Conservation (phyloP, 2,888 invertebrate genomes). For the Drosophila histrio region DNA sequence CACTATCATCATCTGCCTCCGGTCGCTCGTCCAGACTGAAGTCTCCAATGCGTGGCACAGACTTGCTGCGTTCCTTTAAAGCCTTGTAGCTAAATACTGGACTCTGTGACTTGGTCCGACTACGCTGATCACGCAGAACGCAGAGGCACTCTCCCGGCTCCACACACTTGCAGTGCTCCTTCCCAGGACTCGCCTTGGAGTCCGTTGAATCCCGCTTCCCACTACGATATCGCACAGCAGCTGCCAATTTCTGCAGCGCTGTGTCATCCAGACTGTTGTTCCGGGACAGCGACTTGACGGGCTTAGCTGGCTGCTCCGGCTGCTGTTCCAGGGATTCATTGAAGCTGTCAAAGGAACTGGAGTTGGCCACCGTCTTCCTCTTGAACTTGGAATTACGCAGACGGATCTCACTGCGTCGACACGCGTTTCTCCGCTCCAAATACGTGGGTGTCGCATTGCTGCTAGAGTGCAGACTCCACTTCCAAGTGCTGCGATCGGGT, state of each 20-base stretch:
- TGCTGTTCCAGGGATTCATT: conserved; percentile 74
- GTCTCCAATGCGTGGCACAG: conserved; percentile 82
- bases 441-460: conserved; percentile 93
- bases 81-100: conserved; percentile 72
- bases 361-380: conserved; percentile 82
- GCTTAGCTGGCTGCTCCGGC: conserved; percentile 36
- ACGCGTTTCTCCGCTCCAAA: conserved; percentile 92
- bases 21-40: conserved; percentile 67
- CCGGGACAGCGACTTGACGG: conserved; percentile 56
- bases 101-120: conserved; percentile 65
- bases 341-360: conserved; percentile 82
- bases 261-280: conserved; percentile 82
- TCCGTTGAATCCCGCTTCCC: conserved; percentile 33
- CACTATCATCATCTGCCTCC: conserved; percentile 62
- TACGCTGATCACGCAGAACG: conserved; percentile 56
- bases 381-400: conserved; percentile 83
- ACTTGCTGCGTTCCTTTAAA: conserved; percentile 83
- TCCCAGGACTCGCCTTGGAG: conserved; percentile 24
- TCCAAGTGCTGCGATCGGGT: conserved; percentile 84
- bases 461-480: conserved; percentile 86
- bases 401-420: conserved; percentile 86
- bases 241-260: conserved; percentile 71
- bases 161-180: conserved; percentile 43
- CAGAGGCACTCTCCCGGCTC: conserved; percentile 59
- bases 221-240: conserved; percentile 59